Percentiles rank a stretch among this genome's conserved stretches.
Conservation (phyloP, 2,113 vertebrate genomes). For the Hemibagrus wyckioides region DNA sequence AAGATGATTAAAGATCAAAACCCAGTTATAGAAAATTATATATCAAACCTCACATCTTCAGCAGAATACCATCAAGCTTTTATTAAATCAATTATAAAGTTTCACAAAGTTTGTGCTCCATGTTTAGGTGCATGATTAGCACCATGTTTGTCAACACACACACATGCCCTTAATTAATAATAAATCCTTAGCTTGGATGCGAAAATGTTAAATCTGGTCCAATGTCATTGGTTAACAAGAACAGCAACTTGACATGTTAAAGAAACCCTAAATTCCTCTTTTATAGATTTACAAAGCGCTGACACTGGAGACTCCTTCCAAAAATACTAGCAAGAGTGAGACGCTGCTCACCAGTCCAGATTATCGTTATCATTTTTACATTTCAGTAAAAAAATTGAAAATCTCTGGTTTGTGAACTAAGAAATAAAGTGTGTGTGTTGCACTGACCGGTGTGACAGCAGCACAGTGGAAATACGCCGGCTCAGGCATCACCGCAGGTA, state of each 20-base stretch:
- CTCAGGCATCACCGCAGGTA: slow-evolving; percentile 92
- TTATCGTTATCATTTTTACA: neutral
- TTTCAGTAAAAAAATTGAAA: neutral
- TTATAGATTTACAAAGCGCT: neutral
- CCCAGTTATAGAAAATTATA: too few species aligned
- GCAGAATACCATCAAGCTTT: neutral
- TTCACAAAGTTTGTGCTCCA: neutral
- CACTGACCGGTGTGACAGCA: slow-evolving; percentile 92
- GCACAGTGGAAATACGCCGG: slow-evolving; percentile 98
- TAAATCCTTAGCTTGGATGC: too few species aligned
- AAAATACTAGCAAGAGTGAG: neutral
- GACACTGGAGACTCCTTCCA: neutral
- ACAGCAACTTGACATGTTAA: too few species aligned
- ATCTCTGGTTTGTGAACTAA: neutral
- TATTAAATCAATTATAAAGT: too few species aligned
- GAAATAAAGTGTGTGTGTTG: neutral
- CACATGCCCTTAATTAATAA: too few species aligned
- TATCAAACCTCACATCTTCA: neutral
- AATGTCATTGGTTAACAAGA: too few species aligned
- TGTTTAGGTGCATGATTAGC: too few species aligned
- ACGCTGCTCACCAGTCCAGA: neutral
- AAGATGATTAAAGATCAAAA: neutral
- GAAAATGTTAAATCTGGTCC: too few species aligned
- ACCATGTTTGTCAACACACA: too few species aligned
- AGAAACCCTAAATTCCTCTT: too few species aligned